Conservation (phyloP, 2,797 vertebrate genomes). For the Delichon dasypus region DNA sequence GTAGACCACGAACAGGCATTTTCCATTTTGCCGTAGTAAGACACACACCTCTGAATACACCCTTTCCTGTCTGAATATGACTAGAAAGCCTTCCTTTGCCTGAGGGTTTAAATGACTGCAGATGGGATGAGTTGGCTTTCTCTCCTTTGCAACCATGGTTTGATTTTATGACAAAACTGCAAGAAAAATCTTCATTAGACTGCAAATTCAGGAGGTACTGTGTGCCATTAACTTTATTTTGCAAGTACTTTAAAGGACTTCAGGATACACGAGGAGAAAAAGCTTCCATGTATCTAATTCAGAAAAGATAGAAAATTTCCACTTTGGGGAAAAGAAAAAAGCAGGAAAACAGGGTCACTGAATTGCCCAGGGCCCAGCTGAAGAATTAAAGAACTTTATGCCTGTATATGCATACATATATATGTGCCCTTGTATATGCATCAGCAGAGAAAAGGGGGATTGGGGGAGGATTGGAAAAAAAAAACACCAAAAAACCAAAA, state of each 20-base stretch:
- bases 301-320: background rate
- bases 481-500: too few relatives aligned
- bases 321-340: background rate
- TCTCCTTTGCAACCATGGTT: background rate
- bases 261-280: background rate
- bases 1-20: background rate
- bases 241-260: background rate
- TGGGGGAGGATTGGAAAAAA: background rate
- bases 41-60: background rate
- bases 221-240: background rate
- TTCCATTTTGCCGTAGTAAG: background rate
- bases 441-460: background rate
- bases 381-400: background rate
- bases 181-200: background rate
- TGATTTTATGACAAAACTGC: background rate
- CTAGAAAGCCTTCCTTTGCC: background rate
- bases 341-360: background rate
- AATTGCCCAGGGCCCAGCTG: background rate
- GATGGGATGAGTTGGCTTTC: background rate
- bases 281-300: background rate
- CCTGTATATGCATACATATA: too few relatives aligned
- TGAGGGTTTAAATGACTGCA: background rate
- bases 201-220: background rate
- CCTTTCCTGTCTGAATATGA: background rate
- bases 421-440: background rate